Evolutionary conservation across 2,888 invertebrate genomes (phyloP), one percentile per base, ranked within the genome.

Genomic region (Mesorhabditis spiculigera): DNA sequence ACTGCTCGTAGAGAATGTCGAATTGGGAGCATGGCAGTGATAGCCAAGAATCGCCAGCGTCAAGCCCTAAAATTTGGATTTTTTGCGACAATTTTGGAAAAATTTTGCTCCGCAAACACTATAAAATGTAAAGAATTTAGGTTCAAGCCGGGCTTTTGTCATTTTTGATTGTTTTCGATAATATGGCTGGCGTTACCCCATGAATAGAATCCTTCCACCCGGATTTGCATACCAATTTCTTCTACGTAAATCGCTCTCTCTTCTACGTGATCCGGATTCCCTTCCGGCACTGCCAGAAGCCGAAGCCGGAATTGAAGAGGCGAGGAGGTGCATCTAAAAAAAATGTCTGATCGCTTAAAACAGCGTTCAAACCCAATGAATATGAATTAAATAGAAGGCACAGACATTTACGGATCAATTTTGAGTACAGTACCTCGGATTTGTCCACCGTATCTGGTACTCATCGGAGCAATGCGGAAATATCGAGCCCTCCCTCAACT

Each of bases 1-100:
- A 82, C 62, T 83, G 77, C 64, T 79, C 81, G 68, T 78, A 79
- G 65, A 83, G 78, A 64, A 83, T 83, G 73, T 83, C 83, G 67
- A 83, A 83, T 68, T 77, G 78, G 10, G 78, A 78, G 69, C 82
- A 79, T 16, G 75, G 75, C 64, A 76, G 69, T 61, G 73, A 69
- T 45, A 76, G 67, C 58, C 75, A 64, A 45, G 71, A 42, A 75
- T 76, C 41, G 68, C 70, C 6, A 73, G 28, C 43, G 45, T 62
- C 41, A 67, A 50, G 10, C 64, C 66, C 42, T 45, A 63, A 13
- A 58, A 65, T 42, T 58, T 68, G 28, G 3, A 28, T 28, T 28
- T 28, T 28, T 28, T 28, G 28, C n/a, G 58, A 13, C 58, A 13
- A 50, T 50, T 50, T 50, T 50, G 1, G 8, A 10, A n/a, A 50